Percentiles rank a stretch among this genome's conserved stretches.
These are phyloP conservation scores for Aldabrachelys gigantea DNA, from an alignment of 2,113 vertebrate genomes.

Conservation along the genomic window DNA sequence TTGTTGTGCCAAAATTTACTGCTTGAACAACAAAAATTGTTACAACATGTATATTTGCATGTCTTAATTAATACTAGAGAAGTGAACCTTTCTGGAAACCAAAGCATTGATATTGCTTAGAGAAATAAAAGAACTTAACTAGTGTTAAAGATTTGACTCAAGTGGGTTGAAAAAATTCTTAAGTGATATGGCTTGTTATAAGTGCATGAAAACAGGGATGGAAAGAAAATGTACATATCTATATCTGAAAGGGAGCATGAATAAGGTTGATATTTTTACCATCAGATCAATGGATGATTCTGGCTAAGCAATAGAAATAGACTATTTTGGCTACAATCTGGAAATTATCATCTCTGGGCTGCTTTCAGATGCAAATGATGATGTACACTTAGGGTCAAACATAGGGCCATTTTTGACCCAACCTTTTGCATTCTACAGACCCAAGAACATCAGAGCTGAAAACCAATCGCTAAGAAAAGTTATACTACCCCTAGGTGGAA, in stretches of 20 bases:
- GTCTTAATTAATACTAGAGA: not conserved
- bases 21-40: constrained; percentile 17
- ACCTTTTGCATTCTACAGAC: not conserved
- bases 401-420: not conserved
- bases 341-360: not conserved
- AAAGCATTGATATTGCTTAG: not conserved
- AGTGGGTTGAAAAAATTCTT: not conserved
- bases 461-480: not conserved
- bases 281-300: not conserved
- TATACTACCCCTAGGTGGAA: not conserved
- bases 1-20: not conserved
- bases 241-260: not conserved
- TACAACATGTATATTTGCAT: not conserved
- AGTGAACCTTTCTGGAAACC: not conserved
- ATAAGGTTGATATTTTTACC: not conserved
- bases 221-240: not conserved
- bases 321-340: not conserved
- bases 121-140: not conserved
- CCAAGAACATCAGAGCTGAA: not conserved
- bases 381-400: not conserved
- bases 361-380: not conserved
- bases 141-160: not conserved
- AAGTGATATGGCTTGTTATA: not conserved
- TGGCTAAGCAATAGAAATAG: not conserved
- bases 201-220: not conserved